Evolutionary conservation across 2,113 vertebrate species (phyloP).

Genomic region (Nothoprocta perdicaria): DNA sequence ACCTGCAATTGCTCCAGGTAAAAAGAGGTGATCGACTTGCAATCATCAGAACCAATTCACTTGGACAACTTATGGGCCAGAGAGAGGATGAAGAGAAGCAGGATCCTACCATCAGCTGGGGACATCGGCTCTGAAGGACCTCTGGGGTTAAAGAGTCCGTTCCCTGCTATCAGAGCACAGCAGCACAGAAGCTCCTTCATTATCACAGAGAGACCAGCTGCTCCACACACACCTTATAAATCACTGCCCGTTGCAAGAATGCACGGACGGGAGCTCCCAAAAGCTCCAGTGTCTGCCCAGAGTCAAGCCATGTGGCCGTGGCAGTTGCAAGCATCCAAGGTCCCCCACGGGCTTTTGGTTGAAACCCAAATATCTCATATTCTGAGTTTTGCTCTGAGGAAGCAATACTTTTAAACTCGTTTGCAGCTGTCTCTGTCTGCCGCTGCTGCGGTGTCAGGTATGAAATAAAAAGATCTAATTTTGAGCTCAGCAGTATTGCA

Average conservation of each 20-base stretch:
- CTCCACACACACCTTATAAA: neutral
- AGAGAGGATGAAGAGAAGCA: neutral
- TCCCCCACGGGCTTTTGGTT: neutral
- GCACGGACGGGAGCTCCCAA: accelerated
- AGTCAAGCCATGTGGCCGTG: accelerated
- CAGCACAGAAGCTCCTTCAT: accelerated
- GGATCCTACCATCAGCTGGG: neutral
- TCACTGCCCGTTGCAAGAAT: neutral
- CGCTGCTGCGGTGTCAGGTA: neutral
- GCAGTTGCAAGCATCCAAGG: neutral
- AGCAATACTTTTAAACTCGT: neutral
- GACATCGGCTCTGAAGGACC: neutral
- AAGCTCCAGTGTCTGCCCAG: neutral
- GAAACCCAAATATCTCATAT: neutral
- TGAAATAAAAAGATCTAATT: neutral
- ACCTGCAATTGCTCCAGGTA: neutral
- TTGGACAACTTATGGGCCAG: neutral
- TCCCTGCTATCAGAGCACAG: neutral
- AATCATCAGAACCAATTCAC: neutral
- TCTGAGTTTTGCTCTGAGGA: neutral
- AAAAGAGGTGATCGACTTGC: neutral
- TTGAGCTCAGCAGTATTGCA: neutral
- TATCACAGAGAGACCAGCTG: neutral
- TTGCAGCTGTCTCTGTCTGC: neutral
- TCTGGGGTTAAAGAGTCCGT: accelerated